Base-by-base conservation (phyloP, 64 coral and sea anemone genomes). In the Astreopora myriophthalma region DNA sequence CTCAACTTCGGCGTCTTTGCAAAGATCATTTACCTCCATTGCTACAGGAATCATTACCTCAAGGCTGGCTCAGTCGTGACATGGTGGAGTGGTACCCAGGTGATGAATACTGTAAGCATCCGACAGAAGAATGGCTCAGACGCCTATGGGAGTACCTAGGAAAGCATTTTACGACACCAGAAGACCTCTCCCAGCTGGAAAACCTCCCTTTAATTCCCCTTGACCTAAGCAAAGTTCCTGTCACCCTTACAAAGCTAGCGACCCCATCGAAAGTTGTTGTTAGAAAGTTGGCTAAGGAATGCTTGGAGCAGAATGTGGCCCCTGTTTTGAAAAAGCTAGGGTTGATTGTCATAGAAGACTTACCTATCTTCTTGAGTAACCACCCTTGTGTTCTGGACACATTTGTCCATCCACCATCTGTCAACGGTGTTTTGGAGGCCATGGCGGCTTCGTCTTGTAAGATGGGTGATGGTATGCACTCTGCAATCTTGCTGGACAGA, bases 131-230 rank as follows among this genome's bases (percentile, higher is more conserved):
- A 8, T 96, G 95, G 95, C 27, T 96, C 0, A 26, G 71, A 19
- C 32, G 61, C 46, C 27, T 96, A 32, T 96, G 95, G 95, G 34
- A 29, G 12, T 96, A 96, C 66, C 38, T 96, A 36, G 60, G 40
- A 20, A 73, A 69, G 3, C 55, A 93, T 32, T 96, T 96, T n/a
- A 3, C 42, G n/a, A 33, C 76, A 3, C 1, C 0, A 27, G 27
- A 84, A 17, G 90, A 90, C 16, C 63, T 96, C 5, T 23, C 20
- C 9, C 20, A 48, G 20, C 69, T 96, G 28, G 5, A 38, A 37
- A 33, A 48, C 5, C 71, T 96, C 40, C 86, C 95, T 26, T 65
- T 96, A 2, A 11, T 96, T 51, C 95, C 79, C 11, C 44, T 93
- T 12, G 19, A 88, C 8, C 26, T 81, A 14, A 34, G 5, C 5